Base-by-base conservation (phyloP, 2,113 vertebrate genomes). In the Pelodiscus sinensis region DNA sequence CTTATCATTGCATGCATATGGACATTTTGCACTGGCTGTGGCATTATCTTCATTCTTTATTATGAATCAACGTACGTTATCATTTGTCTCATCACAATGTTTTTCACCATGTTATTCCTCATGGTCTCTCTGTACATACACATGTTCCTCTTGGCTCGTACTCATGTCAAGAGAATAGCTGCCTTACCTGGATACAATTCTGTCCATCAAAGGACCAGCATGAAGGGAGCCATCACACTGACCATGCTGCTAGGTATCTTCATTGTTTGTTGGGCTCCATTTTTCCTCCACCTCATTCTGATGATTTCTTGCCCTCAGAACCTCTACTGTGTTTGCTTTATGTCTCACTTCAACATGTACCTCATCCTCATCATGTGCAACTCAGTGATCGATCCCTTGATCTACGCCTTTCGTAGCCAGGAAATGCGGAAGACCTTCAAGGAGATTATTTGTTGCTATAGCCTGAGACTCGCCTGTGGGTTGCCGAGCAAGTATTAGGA, bases 271-370 rank as follows among this genome's bases (percentile, higher is more conserved):
- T 99, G 99, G 99, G 98, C 99, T 25, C 99, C 99, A 2, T 99
- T 99, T 97, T 99, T 99, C 94, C 98, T 99, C 65, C 99, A 99
- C 90, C 98, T 99, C 90, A 99, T 99, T 96, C 96, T 99, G 82
- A 99, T 99, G 99, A 99, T 99, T 90, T 99, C 99, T 56, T 99
- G 99, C 85, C 99, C 99, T 19, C 97, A 98, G 85, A 99, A 99
- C 94, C 95, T 99, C 86, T 99, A 99, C 93, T 99, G 99, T n/a
- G 97, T 99, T 87, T 99, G 99, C 96, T 99, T 99, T 92, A 99
- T 99, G 99, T 99, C 99, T 54, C 98, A 99, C 96, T 99, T 99
- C 97, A 99, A 99, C 97, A 98, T 99, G 98, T 99, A 99, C 97
- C 98, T 99, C 96, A 99, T 99, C 84, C 98, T 99, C 82, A 99